Evolutionary conservation across 1,140 invertebrate species (phyloP).

Genomic region (Notospermus geniculatus): DNA sequence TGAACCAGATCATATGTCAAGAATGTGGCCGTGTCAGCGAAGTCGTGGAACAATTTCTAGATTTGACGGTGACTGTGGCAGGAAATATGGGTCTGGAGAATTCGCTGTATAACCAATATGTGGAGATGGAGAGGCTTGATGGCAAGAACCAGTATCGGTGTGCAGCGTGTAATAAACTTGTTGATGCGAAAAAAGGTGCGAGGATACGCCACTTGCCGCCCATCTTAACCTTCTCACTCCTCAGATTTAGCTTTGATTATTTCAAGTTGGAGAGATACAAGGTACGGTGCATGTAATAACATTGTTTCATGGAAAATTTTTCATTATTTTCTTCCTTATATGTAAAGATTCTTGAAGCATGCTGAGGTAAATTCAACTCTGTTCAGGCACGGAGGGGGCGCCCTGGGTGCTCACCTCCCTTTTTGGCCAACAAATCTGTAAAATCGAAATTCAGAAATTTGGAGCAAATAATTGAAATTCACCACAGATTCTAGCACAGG

Average conservation of each 20-base stretch:
- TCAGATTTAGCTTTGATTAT: constrained; percentile 52
- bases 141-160: constrained; percentile 52
- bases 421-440: no score
- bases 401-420: no score
- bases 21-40: constrained; percentile 47
- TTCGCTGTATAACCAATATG: constrained; percentile 30
- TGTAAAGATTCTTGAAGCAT: no score
- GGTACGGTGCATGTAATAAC: no score
- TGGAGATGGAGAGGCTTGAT: constrained; percentile 41
- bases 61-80: constrained; percentile 46
- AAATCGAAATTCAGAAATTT: no score
- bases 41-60: constrained; percentile 50
- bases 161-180: constrained; percentile 44
- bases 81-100: constrained; percentile 33
- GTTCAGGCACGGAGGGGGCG: no score
- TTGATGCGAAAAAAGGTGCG: constrained; percentile 50
- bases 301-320: no score
- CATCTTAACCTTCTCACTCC: constrained; percentile 49
- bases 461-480: no score
- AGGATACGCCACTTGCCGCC: constrained; percentile 46
- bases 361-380: no score
- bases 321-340: no score
- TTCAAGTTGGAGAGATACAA: constrained; percentile 45
- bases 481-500: no score
- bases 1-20: constrained; percentile 48